A percentile compares a stretch with the other conserved stretches of the same genome.
Evolutionary conservation across 2,113 vertebrate species (phyloP).

Genomic region (Saguinus imperator): DNA sequence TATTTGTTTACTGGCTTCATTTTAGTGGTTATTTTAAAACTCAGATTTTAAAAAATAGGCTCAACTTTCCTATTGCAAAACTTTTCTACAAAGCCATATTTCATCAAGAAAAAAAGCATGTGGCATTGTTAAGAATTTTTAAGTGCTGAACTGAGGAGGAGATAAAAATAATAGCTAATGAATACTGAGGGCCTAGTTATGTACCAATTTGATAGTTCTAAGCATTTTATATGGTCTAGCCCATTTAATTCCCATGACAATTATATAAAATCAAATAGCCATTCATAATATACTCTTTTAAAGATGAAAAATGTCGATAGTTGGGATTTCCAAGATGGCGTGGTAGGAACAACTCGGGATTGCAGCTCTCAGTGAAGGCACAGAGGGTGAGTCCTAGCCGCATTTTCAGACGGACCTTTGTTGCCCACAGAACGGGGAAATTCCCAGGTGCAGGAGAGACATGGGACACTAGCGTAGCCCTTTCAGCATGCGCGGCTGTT

Average conservation of each 20-base stretch:
- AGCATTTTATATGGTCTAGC: neutral
- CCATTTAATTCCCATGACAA: neutral
- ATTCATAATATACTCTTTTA: neutral
- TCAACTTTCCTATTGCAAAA: neutral
- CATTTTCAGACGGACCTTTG: too few species aligned
- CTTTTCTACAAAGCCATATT: neutral
- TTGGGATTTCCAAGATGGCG: too few species aligned
- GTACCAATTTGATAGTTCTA: neutral
- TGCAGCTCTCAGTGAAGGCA: too few species aligned
- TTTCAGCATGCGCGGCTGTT: too few species aligned
- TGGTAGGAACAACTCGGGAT: too few species aligned
- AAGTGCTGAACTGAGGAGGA: neutral
- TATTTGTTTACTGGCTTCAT: conserved; percentile 5
- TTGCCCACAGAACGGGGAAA: too few species aligned
- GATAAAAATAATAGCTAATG: neutral
- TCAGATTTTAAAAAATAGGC: neutral
- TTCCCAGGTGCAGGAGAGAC: too few species aligned
- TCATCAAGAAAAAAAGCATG: neutral
- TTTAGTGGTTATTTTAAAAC: neutral
- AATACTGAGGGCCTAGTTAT: neutral
- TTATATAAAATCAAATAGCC: neutral
- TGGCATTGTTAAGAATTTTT: neutral
- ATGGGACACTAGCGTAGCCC: too few species aligned
- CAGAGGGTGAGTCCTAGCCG: too few species aligned
- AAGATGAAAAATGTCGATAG: neutral